A percentile compares a stretch with the other conserved stretches of the same genome.
Conservation (phyloP, 2,797 vertebrate species). For the Pelobates cultripes region DNA sequence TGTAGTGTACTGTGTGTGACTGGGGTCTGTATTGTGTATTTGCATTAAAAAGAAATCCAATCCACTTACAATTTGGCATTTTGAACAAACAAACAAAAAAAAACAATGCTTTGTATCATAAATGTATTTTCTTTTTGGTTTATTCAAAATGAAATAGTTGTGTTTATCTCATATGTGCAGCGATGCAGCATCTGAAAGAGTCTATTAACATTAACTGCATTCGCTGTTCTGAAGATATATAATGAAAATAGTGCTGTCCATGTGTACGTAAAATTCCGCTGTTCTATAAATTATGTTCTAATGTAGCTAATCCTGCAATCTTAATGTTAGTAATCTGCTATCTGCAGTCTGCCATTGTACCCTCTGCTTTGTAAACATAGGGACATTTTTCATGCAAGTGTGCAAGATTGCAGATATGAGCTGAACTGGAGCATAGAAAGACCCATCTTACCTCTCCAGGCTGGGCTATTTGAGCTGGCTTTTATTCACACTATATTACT, state of each 20-base stretch:
- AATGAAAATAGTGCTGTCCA: background rate
- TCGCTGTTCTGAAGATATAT: background rate
- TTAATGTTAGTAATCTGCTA: conserved; percentile 10
- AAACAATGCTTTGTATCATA: no score
- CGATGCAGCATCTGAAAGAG: background rate
- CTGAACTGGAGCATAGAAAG: conserved; percentile 44
- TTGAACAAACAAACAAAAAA: no score
- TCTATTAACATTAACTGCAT: background rate
- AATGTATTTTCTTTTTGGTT: background rate
- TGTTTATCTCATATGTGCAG: background rate
- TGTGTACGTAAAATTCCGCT: background rate
- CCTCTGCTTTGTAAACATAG: conserved; percentile 11
- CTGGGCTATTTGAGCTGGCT: background rate
- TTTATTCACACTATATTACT: conserved; percentile 37
- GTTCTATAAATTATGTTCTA: background rate
- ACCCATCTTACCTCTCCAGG: conserved; percentile 16
- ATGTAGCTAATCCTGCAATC: conserved; percentile 14
- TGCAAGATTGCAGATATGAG: conserved; percentile 44
- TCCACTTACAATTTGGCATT: no score
- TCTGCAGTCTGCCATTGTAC: conserved; percentile 31
- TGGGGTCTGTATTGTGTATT: no score
- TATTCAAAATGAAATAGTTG: background rate
- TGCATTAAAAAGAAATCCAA: no score
- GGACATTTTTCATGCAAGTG: conserved; percentile 39
- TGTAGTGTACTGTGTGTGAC: no score